Evolutionary conservation across 2,113 vertebrate species (phyloP).

Genomic region (Hemicordylus capensis): DNA sequence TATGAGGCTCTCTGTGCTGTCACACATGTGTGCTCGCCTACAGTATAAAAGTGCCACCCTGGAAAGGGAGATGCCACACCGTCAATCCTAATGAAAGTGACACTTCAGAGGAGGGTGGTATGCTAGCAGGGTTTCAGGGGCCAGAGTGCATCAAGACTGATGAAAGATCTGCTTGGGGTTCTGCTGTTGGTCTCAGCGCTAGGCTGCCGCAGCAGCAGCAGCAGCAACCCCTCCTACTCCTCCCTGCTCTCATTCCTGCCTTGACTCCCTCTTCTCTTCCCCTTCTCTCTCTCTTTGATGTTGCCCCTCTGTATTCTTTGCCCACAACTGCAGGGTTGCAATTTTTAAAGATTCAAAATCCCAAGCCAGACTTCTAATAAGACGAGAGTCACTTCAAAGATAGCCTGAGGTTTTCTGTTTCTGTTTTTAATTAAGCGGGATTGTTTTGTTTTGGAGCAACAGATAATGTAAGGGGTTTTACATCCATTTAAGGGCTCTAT

Average conservation of each 20-base stretch:
- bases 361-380: neutral
- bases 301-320: neutral
- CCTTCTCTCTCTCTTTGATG: slow-evolving; percentile 1
- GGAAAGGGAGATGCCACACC: slow-evolving; percentile 1
- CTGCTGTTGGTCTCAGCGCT: neutral
- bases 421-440: neutral
- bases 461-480: neutral
- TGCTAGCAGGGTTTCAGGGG: neutral
- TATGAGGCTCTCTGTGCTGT: neutral
- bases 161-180: neutral
- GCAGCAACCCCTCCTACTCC: neutral
- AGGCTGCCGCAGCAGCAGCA: neutral
- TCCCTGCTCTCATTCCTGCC: neutral
- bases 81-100: neutral
- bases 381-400: neutral
- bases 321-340: neutral
- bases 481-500: neutral
- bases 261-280: neutral
- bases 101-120: neutral
- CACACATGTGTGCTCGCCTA: neutral
- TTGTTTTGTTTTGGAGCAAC: neutral
- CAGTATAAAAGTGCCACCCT: neutral
- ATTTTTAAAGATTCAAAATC: neutral
- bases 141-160: neutral
- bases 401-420: neutral